Evolutionary conservation across 2,797 vertebrate species (phyloP).

Genomic region (Protonibea diacanthus): DNA sequence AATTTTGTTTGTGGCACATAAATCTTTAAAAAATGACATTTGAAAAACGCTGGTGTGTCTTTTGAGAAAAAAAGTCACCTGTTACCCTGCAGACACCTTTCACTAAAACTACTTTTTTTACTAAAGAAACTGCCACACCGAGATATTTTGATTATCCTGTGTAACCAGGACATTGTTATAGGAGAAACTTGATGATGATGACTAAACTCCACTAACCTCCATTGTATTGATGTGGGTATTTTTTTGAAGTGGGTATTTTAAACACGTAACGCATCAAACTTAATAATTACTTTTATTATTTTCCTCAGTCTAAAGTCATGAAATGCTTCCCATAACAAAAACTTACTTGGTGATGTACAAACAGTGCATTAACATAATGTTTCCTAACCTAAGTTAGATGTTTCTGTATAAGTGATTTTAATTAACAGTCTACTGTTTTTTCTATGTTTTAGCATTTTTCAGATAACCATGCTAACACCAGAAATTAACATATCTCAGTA

Average conservation of each 20-base stretch:
- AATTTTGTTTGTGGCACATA: constrained; percentile 13
- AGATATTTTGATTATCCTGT: not conserved
- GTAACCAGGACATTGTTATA: too few species aligned
- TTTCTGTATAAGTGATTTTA: not conserved
- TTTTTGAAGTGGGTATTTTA: too few species aligned
- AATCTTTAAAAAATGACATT: constrained; percentile 16
- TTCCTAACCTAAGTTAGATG: not conserved
- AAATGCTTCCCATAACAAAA: not conserved
- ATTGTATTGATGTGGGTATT: too few species aligned
- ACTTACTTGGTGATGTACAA: not conserved
- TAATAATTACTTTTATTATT: not conserved
- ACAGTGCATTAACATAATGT: not conserved
- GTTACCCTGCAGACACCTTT: not conserved
- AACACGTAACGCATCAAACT: too few species aligned
- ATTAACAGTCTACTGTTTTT: not conserved
- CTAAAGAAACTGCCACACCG: not conserved
- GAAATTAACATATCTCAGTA: not conserved
- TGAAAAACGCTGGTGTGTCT: constrained; percentile 2
- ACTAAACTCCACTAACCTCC: too few species aligned
- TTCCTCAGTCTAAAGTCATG: not conserved
- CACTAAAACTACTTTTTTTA: not conserved
- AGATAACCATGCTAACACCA: not conserved
- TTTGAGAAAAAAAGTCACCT: not conserved
- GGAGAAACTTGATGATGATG: too few species aligned
- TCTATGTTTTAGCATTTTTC: not conserved